phyloP scores from a whole-genome alignment of 2,113 vertebrate species.

The Boulengeromyrus knoepffleri region DNA sequence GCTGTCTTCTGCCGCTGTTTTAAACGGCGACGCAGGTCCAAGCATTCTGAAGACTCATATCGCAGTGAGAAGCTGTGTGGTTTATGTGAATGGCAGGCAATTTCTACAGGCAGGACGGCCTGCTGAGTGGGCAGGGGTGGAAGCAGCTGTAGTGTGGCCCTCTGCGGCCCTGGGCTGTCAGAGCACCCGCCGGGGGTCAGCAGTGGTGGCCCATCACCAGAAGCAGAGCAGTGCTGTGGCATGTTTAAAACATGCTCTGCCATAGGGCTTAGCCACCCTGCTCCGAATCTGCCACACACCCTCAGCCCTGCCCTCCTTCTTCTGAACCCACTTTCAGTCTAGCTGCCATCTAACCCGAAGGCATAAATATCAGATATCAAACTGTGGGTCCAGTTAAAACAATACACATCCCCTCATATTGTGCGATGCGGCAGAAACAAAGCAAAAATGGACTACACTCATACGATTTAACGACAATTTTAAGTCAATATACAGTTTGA shows the following conservation, averaged over 20 bases:
- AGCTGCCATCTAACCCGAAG: neutral
- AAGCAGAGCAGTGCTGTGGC: neutral
- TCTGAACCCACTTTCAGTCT: neutral
- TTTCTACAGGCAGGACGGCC: neutral
- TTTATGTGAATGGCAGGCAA: conserved; percentile 21
- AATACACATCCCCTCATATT: neutral
- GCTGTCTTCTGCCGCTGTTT: neutral
- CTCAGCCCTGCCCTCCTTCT: neutral
- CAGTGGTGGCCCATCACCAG: neutral
- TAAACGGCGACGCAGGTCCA: neutral
- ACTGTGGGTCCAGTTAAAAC: neutral
- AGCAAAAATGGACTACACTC: conserved; percentile 41
- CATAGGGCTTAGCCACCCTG: neutral
- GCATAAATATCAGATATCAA: neutral
- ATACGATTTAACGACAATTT: conserved; percentile 57
- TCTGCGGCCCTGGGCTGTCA: conserved; percentile 16
- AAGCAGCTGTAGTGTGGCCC: conserved; percentile 14
- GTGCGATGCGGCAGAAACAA: conserved; percentile 35
- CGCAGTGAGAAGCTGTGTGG: neutral
- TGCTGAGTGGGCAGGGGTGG: conserved; percentile 12
- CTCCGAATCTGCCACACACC: too few species aligned
- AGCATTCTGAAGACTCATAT: neutral
- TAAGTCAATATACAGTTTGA: conserved; percentile 66
- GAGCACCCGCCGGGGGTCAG: conserved; percentile 13
- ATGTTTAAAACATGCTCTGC: conserved; percentile 9